Base-by-base conservation (phyloP, 2,888 invertebrate genomes). In the Allolobophora icterica region DNA sequence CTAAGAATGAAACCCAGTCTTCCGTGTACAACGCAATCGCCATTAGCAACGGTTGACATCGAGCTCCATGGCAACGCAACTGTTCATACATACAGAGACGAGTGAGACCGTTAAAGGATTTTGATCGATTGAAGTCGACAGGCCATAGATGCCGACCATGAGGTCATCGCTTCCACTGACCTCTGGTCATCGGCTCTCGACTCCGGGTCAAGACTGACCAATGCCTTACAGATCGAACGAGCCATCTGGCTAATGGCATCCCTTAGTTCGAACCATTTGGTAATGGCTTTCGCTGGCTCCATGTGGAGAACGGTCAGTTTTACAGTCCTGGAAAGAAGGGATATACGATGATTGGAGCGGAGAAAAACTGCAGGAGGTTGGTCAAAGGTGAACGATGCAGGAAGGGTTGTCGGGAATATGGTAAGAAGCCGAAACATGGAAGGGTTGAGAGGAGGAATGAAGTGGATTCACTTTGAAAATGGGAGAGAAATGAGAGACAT, bases 91-190 rank as follows among this genome's bases (percentile, higher is more conserved):
- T 13, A 71, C n/a, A 71, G 4, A 11, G 71, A 8, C 30, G 71
- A 11, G 3, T 4, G 24, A 71, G 71, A 71, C 30, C n/a, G n/a
- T 17, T 71, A 13, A n/a, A n/a, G 71, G 71, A n/a, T 71, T 71
- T n/a, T 71, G 71, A 71, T 71, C 71, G 71, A 71, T 71, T n/a
- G n/a, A n/a, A 71, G 71, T 71, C 30, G 71, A 71, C 71, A n/a
- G 71, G 71, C 11, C 71, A n/a, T n/a, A n/a, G 71, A 24, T 52
- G 52, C 24, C 52, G 52, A 52, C 52, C 52, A 24, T 24, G 52
- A 24, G 71, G 71, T 71, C 71, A 71, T 71, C 71, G 71, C 71
- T 71, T n/a, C 71, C 71, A n/a, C 71, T 71, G 71, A 71, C 71
- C 71, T n/a, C 71, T n/a, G 71, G n/a, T n/a, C 71, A n/a, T n/a